Evolutionary conservation across 2,888 invertebrate genomes (phyloP), one percentile per base, ranked within the genome.

Genomic region (Melanostoma mellinum): DNA sequence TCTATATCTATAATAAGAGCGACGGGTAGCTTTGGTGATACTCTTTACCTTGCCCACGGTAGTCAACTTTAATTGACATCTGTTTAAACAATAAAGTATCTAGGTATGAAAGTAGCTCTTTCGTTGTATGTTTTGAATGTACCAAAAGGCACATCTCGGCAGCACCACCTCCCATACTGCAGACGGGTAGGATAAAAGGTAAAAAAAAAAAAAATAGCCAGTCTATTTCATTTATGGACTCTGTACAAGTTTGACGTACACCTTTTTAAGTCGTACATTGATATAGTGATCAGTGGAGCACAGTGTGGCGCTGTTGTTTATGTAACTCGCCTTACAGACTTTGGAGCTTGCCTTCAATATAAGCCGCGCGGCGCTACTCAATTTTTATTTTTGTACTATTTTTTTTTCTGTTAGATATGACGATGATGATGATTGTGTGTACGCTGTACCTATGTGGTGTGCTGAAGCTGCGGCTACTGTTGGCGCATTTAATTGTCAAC

Each of bases 41-140:
- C 33, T 74, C 53, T 74, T 74, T 74, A 71, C 63, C 65, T 76
- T 69, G 77, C 73, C 61, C 58, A 79, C 79, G 79, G 84, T 78
- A 84, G 84, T 84, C 74, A 79, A 75, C 74, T 84, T 84, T 84
- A 84, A 84, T 84, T 84, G 84, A 84, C 84, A 84, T 84, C 84
- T 84, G 84, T 84, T 84, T 84, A 79, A 84, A 79, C 84, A 79
- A 55, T 67, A 67, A 67, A 67, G 6, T 67, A 67, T 67, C 67
- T 53, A 20, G 20, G 72, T 77, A 75, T 48, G 53, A 79, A 82
- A 76, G 61, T 77, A 72, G 63, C 58, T 63, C 44, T 48, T n/a
- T 63, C 6, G 2, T 36, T 40, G 10, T 6, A 35, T 33, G 36
- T 10, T 48, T 44, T 32, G 6, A 30, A 10, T 35, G n/a, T 65